These are phyloP conservation scores for Champsocephalus gunnari DNA, from an alignment of 2,797 vertebrate species.

Conservation along the genomic window DNA sequence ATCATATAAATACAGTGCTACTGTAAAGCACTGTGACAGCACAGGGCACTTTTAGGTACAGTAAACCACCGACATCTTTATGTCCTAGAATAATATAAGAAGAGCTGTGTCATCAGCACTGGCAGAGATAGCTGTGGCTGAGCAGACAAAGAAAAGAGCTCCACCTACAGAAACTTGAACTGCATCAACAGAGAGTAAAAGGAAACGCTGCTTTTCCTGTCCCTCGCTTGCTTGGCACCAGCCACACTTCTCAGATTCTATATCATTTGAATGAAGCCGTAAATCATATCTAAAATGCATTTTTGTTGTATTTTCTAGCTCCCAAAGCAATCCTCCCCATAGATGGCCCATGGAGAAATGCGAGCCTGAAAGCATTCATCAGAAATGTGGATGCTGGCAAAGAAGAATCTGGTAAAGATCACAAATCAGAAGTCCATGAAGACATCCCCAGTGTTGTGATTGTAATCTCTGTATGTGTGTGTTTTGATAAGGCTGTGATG, in stretches of 20 bases:
- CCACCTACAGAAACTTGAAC: slow-evolving; percentile 47
- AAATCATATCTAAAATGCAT: not conserved
- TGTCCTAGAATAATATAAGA: slow-evolving; percentile 13
- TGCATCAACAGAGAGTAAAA: slow-evolving; percentile 20
- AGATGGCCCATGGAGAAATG: slow-evolving; percentile 76
- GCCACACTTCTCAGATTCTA: not conserved
- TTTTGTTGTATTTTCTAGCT: slow-evolving; percentile 45
- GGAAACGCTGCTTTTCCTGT: slow-evolving; percentile 11
- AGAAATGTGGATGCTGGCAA: slow-evolving; percentile 78
- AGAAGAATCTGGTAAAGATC: slow-evolving; percentile 72
- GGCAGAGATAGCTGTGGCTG: slow-evolving; percentile 7
- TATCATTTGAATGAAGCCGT: not conserved
- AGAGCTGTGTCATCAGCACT: slow-evolving; percentile 26
- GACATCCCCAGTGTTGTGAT: not conserved
- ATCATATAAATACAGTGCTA: slow-evolving; percentile 30
- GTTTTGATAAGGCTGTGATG: slow-evolving; percentile 72
- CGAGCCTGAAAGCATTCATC: slow-evolving; percentile 77
- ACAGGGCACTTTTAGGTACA: slow-evolving; percentile 27
- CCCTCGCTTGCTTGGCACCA: not conserved
- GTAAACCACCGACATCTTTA: slow-evolving; percentile 31
- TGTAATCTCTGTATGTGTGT: not conserved
- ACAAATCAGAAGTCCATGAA: not conserved
- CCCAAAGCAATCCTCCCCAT: slow-evolving; percentile 78
- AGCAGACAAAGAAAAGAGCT: slow-evolving; percentile 44
- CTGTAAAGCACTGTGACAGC: slow-evolving; percentile 40